Evolutionary conservation across 2,113 vertebrate species (phyloP).

Genomic region (Copsychus sechellarum): DNA sequence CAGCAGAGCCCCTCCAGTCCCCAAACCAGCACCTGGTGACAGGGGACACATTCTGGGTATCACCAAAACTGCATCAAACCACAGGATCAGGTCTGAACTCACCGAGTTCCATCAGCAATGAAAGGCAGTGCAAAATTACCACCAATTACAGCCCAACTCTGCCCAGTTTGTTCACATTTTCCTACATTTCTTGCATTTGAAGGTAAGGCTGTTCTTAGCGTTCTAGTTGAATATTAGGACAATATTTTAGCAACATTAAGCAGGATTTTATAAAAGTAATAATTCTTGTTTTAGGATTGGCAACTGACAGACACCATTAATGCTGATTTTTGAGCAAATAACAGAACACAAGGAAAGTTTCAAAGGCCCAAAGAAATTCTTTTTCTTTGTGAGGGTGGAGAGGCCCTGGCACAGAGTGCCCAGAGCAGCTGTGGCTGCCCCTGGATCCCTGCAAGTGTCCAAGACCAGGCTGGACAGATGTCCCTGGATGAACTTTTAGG

Average conservation of each 20-base stretch:
- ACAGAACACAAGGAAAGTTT: background rate
- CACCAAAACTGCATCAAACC: background rate
- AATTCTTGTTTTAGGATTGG: background rate
- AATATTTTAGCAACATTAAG: background rate
- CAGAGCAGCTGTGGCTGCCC: background rate
- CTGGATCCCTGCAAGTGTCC: background rate
- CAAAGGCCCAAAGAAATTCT: background rate
- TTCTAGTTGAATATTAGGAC: background rate
- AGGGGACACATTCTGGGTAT: background rate
- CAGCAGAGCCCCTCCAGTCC: background rate
- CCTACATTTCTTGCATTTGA: background rate
- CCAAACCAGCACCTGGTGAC: background rate
- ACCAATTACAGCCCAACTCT: background rate
- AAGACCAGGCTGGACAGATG: fast-evolving
- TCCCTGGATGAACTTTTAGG: background rate
- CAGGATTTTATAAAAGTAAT: background rate
- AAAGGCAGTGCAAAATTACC: background rate
- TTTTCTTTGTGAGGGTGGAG: background rate
- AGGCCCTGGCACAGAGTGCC: background rate
- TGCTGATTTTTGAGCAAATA: background rate
- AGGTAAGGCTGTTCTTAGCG: background rate
- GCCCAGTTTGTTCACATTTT: background rate
- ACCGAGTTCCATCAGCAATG: background rate
- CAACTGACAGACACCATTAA: background rate
- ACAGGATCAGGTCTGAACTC: background rate